Conservation (phyloP, 2,113 vertebrate species). For the Okapia johnstoni region DNA sequence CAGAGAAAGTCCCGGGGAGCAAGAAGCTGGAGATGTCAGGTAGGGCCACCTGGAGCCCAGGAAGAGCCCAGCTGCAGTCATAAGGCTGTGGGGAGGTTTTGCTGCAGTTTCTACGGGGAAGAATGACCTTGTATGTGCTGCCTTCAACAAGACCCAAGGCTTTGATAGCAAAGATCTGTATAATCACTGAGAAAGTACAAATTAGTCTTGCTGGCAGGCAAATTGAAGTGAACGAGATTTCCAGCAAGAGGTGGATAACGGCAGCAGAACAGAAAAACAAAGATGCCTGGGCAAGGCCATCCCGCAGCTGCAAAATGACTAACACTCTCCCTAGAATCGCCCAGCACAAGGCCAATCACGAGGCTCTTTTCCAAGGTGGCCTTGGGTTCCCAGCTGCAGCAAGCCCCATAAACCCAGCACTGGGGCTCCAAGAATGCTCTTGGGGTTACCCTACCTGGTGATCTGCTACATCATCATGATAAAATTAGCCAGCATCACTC, state of each 20-base stretch:
- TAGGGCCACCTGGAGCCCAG: neutral
- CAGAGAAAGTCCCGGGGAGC: neutral
- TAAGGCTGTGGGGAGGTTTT: rapidly evolving
- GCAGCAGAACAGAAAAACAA: neutral
- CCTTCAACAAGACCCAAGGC: neutral
- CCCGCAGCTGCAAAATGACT: neutral
- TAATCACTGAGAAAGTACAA: neutral
- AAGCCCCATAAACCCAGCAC: rapidly evolving
- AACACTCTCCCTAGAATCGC: no score
- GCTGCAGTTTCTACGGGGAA: neutral
- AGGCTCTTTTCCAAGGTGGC: neutral
- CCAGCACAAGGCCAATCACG: neutral
- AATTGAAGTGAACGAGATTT: neutral
- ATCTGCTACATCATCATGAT: rapidly evolving
- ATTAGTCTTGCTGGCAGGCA: neutral
- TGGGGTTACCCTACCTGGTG: rapidly evolving
- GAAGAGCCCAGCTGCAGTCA: neutral
- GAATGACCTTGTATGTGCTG: neutral
- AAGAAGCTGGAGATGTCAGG: rapidly evolving
- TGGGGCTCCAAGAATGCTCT: neutral
- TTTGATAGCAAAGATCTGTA: neutral
- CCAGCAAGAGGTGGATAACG: neutral
- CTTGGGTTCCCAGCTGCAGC: neutral
- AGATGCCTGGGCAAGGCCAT: neutral
- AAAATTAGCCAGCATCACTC: neutral